These are phyloP conservation scores for Phyllotis vaccarum DNA, from an alignment of 2,797 vertebrate genomes.

Conservation along the genomic window DNA sequence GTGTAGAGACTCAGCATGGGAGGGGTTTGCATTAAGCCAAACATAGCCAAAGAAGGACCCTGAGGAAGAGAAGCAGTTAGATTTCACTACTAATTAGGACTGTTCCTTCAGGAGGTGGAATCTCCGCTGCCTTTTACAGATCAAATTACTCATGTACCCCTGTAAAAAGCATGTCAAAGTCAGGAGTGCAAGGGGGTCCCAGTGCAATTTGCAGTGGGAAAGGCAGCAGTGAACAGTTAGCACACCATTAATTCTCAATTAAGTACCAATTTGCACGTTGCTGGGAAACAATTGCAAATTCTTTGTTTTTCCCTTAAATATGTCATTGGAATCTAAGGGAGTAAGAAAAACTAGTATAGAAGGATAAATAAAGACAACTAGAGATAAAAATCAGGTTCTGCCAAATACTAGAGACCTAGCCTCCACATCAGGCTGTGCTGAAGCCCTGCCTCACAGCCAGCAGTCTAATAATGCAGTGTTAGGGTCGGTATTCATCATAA, in stretches of 20 bases:
- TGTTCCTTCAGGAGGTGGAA: conserved; percentile 77
- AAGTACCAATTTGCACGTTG: conserved; percentile 74
- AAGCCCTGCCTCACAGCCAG: neutral
- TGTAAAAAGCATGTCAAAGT: conserved; percentile 71
- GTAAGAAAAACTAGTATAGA: neutral
- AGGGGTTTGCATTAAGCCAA: conserved; percentile 78
- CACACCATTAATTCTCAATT: conserved; percentile 73
- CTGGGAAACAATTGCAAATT: conserved; percentile 67
- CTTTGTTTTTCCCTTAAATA: conserved; percentile 61
- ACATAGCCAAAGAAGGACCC: conserved; percentile 78
- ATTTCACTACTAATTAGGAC: conserved; percentile 80
- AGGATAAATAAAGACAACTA: conserved; percentile 68
- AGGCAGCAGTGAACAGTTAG: conserved; percentile 57
- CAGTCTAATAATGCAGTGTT: neutral
- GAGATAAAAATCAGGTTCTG: conserved; percentile 39
- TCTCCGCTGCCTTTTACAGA: conserved; percentile 59
- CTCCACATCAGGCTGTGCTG: neutral
- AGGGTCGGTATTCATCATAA: neutral
- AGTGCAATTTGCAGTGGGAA: conserved; percentile 46
- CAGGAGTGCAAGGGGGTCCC: conserved; percentile 50
- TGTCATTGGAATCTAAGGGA: conserved; percentile 56
- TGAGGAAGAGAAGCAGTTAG: conserved; percentile 80
- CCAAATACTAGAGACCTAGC: neutral
- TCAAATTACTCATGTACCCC: conserved; percentile 67
- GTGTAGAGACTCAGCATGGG: conserved; percentile 47